phyloP scores from a whole-genome alignment of 2,113 vertebrate species.

The Leptocoma aspasia region DNA sequence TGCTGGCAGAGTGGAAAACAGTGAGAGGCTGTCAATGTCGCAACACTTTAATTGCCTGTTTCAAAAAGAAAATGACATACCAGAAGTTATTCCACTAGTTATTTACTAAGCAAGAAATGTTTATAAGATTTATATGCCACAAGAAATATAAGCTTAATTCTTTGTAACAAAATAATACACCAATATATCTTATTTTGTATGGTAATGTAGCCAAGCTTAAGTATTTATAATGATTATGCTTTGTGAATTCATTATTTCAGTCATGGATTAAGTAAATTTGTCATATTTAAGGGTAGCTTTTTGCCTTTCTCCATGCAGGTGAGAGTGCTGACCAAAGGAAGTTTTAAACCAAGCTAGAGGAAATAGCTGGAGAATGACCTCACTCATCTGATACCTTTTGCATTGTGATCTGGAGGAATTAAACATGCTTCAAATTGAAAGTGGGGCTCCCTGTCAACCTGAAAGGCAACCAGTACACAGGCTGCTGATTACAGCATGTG shows the following conservation, averaged over 20 bases:
- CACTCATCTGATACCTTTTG: neutral
- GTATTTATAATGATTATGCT: constrained; percentile 1
- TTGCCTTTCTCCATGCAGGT: neutral
- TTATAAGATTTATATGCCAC: neutral
- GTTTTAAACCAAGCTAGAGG: neutral
- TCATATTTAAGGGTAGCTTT: neutral
- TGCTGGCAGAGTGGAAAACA: neutral
- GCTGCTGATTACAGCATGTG: neutral
- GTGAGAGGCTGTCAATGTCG: neutral
- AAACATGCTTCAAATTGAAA: neutral
- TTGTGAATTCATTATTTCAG: neutral
- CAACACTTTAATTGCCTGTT: constrained; percentile 36
- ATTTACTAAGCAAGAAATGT: constrained; percentile 2
- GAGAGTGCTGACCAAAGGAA: neutral
- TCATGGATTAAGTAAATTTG: neutral
- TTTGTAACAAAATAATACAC: neutral
- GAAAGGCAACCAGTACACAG: neutral
- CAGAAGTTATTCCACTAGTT: neutral
- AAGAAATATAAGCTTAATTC: neutral
- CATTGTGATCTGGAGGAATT: neutral
- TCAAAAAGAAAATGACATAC: neutral
- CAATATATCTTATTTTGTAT: neutral
- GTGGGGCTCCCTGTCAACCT: neutral
- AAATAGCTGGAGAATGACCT: neutral
- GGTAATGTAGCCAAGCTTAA: neutral